phyloP scores from a whole-genome alignment of 2,888 invertebrate species.

The Cerceris rybyensis region DNA sequence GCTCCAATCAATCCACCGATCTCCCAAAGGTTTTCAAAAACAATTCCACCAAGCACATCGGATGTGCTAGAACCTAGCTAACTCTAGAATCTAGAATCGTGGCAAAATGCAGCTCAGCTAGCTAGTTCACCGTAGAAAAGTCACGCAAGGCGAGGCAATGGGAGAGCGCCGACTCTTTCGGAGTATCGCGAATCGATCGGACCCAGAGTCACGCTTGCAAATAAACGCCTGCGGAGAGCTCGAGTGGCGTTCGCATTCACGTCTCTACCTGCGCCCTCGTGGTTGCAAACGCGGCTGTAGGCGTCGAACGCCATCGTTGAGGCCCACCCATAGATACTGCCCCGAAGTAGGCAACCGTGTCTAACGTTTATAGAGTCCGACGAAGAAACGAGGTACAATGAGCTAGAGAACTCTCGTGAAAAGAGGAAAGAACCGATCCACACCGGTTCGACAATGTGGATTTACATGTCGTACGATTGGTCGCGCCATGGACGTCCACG shows the following conservation, averaged over 20 bases:
- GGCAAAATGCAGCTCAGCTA: neutral
- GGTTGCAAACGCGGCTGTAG: constrained; percentile 36
- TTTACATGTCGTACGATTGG: constrained; percentile 63
- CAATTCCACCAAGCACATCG: no score
- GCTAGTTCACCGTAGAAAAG: neutral
- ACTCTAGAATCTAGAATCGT: neutral
- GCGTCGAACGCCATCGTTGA: constrained; percentile 49
- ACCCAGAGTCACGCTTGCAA: constrained; percentile 70
- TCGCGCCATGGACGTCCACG: constrained; percentile 22
- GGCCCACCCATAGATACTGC: constrained; percentile 60
- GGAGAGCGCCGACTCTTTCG: constrained; percentile 45
- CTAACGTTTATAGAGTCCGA: constrained; percentile 63
- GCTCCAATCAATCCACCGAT: no score
- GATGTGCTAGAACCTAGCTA: neutral
- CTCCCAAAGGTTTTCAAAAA: no score
- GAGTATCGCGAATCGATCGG: constrained; percentile 72
- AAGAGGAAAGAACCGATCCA: neutral
- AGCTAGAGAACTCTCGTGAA: neutral
- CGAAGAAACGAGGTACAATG: constrained; percentile 9
- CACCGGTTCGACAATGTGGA: constrained; percentile 41
- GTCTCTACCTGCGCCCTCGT: constrained; percentile 27
- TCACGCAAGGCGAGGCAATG: constrained; percentile 19
- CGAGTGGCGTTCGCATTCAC: constrained; percentile 30
- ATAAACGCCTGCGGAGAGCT: constrained; percentile 58
- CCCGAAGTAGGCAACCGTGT: constrained; percentile 69